Evolutionary conservation across 2,888 invertebrate species (phyloP).

Genomic region (Epinotia bilunana): DNA sequence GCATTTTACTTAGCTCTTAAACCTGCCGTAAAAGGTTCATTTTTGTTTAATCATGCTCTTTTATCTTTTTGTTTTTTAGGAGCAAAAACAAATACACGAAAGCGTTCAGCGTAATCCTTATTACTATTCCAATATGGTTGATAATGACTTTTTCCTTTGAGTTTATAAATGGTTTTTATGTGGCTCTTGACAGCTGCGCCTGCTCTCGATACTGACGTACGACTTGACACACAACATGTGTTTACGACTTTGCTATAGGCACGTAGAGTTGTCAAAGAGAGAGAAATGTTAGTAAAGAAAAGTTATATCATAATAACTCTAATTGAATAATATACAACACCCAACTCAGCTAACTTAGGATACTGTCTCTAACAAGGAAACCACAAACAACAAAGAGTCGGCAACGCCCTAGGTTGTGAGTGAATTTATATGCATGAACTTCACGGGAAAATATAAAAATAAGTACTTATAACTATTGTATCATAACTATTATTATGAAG

Average conservation of each 20-base stretch:
- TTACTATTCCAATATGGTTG: not conserved
- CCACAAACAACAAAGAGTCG: too few relatives aligned
- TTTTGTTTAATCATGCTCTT: not conserved
- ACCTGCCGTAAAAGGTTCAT: not conserved
- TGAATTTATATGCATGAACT: too few relatives aligned
- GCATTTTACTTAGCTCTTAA: not conserved
- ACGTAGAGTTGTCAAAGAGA: constrained; percentile 16
- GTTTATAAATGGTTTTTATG: constrained; percentile 1
- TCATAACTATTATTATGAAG: too few relatives aligned
- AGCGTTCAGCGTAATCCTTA: not conserved
- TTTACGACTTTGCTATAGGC: constrained; percentile 14
- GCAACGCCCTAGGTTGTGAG: too few relatives aligned
- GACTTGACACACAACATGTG: constrained; percentile 34
- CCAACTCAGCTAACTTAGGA: too few relatives aligned
- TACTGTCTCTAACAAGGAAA: too few relatives aligned
- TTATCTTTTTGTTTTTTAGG: constrained; percentile 17
- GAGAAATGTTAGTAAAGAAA: not conserved
- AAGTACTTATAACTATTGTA: too few relatives aligned
- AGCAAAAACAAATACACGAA: constrained; percentile 5
- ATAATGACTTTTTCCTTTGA: not conserved
- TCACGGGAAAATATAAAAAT: too few relatives aligned
- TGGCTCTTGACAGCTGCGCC: constrained; percentile 24
- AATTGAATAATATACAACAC: not conserved
- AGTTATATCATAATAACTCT: not conserved
- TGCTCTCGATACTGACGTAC: constrained; percentile 28